Percentiles rank a stretch among this genome's conserved stretches.
Conservation (phyloP, 2,888 invertebrate genomes). For the Spialia ferax region DNA sequence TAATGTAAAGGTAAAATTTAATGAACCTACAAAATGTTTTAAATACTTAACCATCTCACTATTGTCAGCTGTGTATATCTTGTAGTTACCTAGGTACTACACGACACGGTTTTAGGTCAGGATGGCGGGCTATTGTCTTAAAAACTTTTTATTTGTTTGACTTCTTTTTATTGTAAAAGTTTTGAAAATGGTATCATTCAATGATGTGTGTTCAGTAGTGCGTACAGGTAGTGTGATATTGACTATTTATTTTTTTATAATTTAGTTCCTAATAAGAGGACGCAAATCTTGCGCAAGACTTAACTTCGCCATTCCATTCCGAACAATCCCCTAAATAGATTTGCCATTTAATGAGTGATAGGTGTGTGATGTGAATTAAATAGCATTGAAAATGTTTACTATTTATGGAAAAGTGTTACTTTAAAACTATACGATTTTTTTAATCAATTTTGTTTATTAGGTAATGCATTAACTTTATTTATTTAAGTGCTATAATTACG, state of each 20-base stretch:
- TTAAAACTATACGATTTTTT: too few species aligned
- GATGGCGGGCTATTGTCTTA: too few species aligned
- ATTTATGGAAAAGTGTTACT: too few species aligned
- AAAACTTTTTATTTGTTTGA: not conserved
- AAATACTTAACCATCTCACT: too few species aligned
- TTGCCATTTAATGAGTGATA: constrained; percentile 6
- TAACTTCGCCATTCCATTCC: constrained; percentile 22
- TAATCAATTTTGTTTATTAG: too few species aligned
- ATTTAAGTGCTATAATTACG: too few species aligned
- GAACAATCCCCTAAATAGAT: not conserved
- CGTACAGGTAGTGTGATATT: not conserved
- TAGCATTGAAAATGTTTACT: not conserved
- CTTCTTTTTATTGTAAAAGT: not conserved
- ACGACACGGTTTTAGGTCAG: too few species aligned
- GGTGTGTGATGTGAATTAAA: not conserved
- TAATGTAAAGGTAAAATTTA: too few species aligned
- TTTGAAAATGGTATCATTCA: constrained; percentile 13
- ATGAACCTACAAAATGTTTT: too few species aligned
- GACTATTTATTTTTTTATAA: constrained; percentile 16
- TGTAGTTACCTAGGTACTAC: too few species aligned
- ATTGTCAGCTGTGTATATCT: too few species aligned
- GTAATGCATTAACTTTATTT: too few species aligned
- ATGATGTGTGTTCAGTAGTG: constrained; percentile 15
- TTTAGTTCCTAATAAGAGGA: constrained; percentile 6
- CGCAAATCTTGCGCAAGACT: constrained; percentile 10